Percentiles rank a stretch among this genome's conserved stretches.
These are phyloP conservation scores for Cristatella mucedo DNA, from an alignment of 2,888 invertebrate genomes.

Conservation along the genomic window DNA sequence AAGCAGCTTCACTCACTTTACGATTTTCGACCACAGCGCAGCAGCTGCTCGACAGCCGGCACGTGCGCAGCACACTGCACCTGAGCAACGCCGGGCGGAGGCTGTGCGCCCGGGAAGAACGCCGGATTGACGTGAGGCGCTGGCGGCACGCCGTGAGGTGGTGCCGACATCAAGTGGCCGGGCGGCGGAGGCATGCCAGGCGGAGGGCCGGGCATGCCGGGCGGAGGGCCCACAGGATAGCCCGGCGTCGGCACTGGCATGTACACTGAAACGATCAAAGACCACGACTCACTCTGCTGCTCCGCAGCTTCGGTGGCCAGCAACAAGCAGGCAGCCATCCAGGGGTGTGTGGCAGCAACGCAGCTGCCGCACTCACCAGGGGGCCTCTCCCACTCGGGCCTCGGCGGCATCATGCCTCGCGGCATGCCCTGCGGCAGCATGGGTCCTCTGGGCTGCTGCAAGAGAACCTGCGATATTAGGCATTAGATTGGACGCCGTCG, in stretches of 20 bases:
- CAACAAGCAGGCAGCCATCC: constrained; percentile 1
- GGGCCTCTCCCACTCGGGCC: constrained; percentile 59
- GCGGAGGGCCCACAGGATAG: constrained; percentile 37
- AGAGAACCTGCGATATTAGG: too few species aligned
- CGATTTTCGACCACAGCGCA: too few species aligned
- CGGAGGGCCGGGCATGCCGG: constrained; percentile 15
- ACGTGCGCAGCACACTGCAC: neutral
- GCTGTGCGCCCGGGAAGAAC: constrained; percentile 53
- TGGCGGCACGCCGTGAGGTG: constrained; percentile 14
- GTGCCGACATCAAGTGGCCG: constrained; percentile 11
- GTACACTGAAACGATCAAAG: too few species aligned
- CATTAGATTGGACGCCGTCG: too few species aligned
- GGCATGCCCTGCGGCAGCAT: constrained; percentile 38
- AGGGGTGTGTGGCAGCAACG: too few species aligned
- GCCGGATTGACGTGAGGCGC: constrained; percentile 93
- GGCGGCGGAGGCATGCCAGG: constrained; percentile 11
- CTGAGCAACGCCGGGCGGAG: neutral
- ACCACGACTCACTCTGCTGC: too few species aligned
- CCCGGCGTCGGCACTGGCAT: constrained; percentile 16
- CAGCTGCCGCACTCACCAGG: constrained; percentile 46
- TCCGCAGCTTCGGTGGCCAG: constrained; percentile 8
- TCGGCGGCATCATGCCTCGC: constrained; percentile 40
- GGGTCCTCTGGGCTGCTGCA: constrained; percentile 18
- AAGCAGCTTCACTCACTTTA: too few species aligned
- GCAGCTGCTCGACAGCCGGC: too few species aligned